Evolutionary conservation across 2,797 vertebrate species (phyloP).

Genomic region (Diplodus sargus): DNA sequence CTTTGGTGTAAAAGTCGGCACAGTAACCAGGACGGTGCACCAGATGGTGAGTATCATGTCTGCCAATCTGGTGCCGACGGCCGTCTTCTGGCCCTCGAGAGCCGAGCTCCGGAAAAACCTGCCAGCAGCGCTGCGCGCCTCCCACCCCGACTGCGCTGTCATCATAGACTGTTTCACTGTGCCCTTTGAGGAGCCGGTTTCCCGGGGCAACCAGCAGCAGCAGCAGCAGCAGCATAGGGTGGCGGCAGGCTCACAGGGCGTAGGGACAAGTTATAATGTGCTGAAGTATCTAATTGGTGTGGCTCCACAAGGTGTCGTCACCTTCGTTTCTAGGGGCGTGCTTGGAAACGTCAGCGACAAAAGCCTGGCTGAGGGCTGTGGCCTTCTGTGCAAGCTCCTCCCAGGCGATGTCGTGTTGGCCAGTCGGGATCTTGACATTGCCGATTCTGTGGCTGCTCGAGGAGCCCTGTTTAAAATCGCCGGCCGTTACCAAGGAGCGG

Average conservation of each 20-base stretch:
- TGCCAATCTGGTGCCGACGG: constrained; percentile 83
- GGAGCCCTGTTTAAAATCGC: constrained; percentile 77
- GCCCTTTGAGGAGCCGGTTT: constrained; percentile 79
- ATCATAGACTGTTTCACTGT: constrained; percentile 86
- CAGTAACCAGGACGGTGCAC: constrained; percentile 81
- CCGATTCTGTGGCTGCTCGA: constrained; percentile 76
- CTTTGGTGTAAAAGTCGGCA: constrained; percentile 83
- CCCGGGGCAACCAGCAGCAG: constrained; percentile 56
- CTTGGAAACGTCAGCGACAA: constrained; percentile 82
- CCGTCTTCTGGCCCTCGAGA: constrained; percentile 86
- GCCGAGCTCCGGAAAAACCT: constrained; percentile 85
- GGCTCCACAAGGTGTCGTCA: constrained; percentile 86
- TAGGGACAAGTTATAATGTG: constrained; percentile 45
- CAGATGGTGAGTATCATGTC: constrained; percentile 86
- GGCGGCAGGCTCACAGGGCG: constrained; percentile 2
- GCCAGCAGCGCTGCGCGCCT: constrained; percentile 73
- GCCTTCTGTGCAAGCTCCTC: constrained; percentile 84
- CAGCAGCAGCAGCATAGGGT: constrained; percentile 16
- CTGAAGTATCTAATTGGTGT: constrained; percentile 86
- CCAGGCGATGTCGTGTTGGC: constrained; percentile 83
- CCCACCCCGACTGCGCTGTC: constrained; percentile 84
- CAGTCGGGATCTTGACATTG: constrained; percentile 77
- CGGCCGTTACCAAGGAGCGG: constrained; percentile 29
- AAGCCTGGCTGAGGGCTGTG: constrained; percentile 80
- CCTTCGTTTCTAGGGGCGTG: constrained; percentile 83